Evolutionary conservation across 2,888 invertebrate species (phyloP), one percentile per base, ranked within the genome.

Genomic region (Drosophila paucipuncta): DNA sequence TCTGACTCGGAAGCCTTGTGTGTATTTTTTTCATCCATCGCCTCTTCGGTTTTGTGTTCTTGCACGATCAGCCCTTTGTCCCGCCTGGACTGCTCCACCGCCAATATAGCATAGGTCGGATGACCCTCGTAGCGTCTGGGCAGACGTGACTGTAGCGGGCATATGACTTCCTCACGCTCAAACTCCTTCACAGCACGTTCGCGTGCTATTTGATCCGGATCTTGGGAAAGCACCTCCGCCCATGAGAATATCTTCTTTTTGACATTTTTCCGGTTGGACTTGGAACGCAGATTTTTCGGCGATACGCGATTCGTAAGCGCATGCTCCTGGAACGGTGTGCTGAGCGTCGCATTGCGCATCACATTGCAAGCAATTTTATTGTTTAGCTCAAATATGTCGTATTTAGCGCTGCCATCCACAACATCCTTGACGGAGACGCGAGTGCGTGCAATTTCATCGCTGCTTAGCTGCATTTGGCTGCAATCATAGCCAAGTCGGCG

Each of bases 201-300:
- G 16, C 94, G 86, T 3, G 94, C 94, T 77, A 94, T 94, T 76
- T 93, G 93, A 82, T 94, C 94, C 1, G 94, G 94, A 89, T 94
- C 93, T 63, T 93, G 93, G 0, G 92, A 93, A 0, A 93, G 81
- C 50, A 94, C 91, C 78, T 94, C 94, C 6, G 93, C 91, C 93
- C 93, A 93, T 18, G 93, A 93, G 67, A 93, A 93, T 74, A 92
- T 93, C 73, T 93, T 93, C 66, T 92, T 91, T 69, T 92, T 91
- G 28, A 84, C 68, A 22, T 79, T 66, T 61, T 92, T 92, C 71
- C 92, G 92, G 35, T 91, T 91, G 13, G 92, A 92, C 73, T 95
- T 95, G 0, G 95, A 95, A 25, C 96, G 94, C 81, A 96, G 93
- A 91, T 95, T 96, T 85, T 96, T 95, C 0, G 95, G 95, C 0